Conservation (phyloP, 2,797 vertebrate species). For the Acipenser transmontanus region DNA sequence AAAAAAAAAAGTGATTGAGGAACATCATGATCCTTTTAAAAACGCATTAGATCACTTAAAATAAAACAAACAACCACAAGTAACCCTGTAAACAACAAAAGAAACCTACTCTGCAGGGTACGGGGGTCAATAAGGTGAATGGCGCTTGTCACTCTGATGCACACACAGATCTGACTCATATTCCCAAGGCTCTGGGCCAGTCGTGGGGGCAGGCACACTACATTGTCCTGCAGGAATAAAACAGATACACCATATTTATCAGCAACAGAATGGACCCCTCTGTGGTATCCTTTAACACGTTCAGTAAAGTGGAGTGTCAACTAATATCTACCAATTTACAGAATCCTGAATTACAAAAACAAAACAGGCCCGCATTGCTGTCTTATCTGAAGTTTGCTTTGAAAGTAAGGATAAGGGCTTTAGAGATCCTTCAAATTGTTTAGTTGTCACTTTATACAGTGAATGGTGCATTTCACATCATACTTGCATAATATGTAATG, state of each 20-base stretch:
- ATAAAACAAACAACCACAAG: background rate
- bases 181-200: conserved; percentile 92
- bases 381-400: no score
- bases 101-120: conserved; percentile 83
- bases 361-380: no score
- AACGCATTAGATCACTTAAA: background rate
- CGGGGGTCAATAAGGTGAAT: conserved; percentile 89
- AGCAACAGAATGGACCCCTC: no score
- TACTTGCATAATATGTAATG: no score
- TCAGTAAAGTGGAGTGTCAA: no score
- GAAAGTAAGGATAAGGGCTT: no score
- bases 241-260: conserved; percentile 11
- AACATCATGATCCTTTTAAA: background rate
- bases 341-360: no score
- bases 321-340: no score
- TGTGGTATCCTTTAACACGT: no score
- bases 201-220: conserved; percentile 87
- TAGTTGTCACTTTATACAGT: no score
- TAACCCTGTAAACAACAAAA: background rate
- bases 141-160: conserved; percentile 80
- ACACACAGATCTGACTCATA: conserved; percentile 93
- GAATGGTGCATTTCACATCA: no score
- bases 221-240: conserved; percentile 71
- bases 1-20: background rate
- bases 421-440: no score